Base-by-base conservation (phyloP, 2,113 vertebrate species). In the Prunella himalayana region DNA sequence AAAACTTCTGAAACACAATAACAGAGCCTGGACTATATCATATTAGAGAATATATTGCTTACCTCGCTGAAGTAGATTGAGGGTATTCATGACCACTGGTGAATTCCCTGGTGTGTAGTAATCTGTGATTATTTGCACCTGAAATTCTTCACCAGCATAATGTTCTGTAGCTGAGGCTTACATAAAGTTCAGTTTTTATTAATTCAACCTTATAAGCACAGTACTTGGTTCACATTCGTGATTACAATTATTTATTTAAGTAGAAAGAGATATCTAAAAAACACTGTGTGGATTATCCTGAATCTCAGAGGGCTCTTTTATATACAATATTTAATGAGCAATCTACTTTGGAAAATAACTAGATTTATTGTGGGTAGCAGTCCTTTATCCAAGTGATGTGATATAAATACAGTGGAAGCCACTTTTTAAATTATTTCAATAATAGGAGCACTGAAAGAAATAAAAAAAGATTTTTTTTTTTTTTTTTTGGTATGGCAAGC, bases 161-260 rank as follows among this genome's bases (percentile, higher is more conserved):
- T 91, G 72, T 95, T 70, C 96, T 97, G 87, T 95, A 92, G 86
- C 93, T 25, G 33, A 79, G 92, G 90, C 78, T 84, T 94, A 84
- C 41, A 76, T 92, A 83, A 94, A 95, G 89, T 97, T 97, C 96
- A 95, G 86, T 70, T 97, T 97, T 97, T 97, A 97, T 98, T 97
- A 97, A 97, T 97, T 97, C 96, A 97, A 5, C 91, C 88, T 97
- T 94, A 95, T 69, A 96, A 95, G 90, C 93, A 91, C 92, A 94
- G 61, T 89, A 77, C 66, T 95, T 64, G 91, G 75, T 97, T 95
- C 87, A 84, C 82, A 39, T 93, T 86, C 59, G 4, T 94, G 88
- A 89, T 97, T 91, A 84, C 85, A 97, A 92, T 97, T 97, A 97
- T 97, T 97, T 97, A 96, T 94, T 92, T 96, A 96, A 97, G 91